Conservation (phyloP, 2,888 invertebrate genomes). For the Nemoura dubitans region DNA sequence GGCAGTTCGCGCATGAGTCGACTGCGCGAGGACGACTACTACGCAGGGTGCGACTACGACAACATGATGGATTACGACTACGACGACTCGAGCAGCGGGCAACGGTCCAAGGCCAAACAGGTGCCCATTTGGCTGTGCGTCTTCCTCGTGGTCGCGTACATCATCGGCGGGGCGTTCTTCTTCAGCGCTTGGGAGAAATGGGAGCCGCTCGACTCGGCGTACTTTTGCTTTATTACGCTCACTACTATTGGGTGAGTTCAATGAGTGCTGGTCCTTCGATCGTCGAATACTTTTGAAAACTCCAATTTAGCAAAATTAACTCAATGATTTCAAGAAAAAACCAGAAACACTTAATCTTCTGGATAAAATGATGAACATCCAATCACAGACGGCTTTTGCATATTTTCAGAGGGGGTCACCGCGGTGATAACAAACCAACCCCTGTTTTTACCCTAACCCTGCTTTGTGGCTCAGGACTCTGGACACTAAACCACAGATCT, state of each 20-base stretch:
- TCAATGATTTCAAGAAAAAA: too few species aligned
- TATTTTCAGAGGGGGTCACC: too few species aligned
- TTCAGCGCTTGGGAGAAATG: slow-evolving; percentile 88
- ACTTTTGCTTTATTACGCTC: slow-evolving; percentile 93
- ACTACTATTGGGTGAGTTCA: slow-evolving; percentile 79
- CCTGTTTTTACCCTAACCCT: too few species aligned
- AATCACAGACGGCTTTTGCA: too few species aligned
- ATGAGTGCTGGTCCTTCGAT: too few species aligned
- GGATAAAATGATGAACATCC: too few species aligned
- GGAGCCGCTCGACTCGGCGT: slow-evolving; percentile 87
- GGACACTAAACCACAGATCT: too few species aligned
- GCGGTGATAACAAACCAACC: too few species aligned
- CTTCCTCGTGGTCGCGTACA: slow-evolving; percentile 87
- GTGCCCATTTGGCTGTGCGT: slow-evolving; percentile 92
- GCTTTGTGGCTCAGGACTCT: too few species aligned
- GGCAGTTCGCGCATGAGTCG: slow-evolving; percentile 48
- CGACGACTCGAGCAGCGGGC: slow-evolving; percentile 63
- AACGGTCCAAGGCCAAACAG: slow-evolving; percentile 69
- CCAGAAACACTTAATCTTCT: too few species aligned
- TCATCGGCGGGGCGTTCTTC: slow-evolving; percentile 86
- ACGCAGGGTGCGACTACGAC: slow-evolving; percentile 48
- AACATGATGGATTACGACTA: slow-evolving; percentile 62
- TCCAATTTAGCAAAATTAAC: too few species aligned
- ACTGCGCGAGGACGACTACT: slow-evolving; percentile 53
- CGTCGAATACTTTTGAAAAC: too few species aligned